These are phyloP conservation scores for Chionis minor DNA, from an alignment of 2,113 vertebrate genomes.

Conservation along the genomic window DNA sequence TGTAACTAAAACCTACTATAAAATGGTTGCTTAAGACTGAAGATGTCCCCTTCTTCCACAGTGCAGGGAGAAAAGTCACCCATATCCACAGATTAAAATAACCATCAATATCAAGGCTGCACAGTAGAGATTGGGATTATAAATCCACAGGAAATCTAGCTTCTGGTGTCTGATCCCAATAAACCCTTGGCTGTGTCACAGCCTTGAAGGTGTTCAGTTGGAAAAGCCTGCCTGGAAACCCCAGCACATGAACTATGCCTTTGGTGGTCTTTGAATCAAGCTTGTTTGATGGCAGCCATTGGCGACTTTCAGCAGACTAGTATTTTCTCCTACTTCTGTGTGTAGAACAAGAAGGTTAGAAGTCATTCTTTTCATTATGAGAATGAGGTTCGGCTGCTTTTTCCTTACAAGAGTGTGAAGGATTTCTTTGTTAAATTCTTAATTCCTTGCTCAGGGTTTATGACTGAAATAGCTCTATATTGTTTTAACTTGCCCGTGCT, in stretches of 20 bases:
- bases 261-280: not conserved
- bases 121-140: not conserved
- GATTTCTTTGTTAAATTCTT: not conserved
- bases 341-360: not conserved
- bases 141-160: not conserved
- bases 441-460: not conserved
- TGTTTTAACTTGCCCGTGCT: not conserved
- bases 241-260: not conserved
- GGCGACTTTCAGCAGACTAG: not conserved
- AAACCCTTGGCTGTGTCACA: not conserved
- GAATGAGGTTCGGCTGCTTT: not conserved
- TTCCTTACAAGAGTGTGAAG: not conserved
- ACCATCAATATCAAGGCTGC: no score
- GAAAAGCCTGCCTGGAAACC: not conserved
- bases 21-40: not conserved
- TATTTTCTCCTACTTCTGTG: not conserved
- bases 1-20: not conserved
- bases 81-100: not conserved
- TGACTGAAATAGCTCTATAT: not conserved
- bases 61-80: not conserved
- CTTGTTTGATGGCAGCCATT: not conserved
- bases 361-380: not conserved
- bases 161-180: not conserved
- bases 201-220: not conserved
- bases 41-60: not conserved